phyloP scores from a whole-genome alignment of 2,888 invertebrate genomes.

The Agyllia agylla region DNA sequence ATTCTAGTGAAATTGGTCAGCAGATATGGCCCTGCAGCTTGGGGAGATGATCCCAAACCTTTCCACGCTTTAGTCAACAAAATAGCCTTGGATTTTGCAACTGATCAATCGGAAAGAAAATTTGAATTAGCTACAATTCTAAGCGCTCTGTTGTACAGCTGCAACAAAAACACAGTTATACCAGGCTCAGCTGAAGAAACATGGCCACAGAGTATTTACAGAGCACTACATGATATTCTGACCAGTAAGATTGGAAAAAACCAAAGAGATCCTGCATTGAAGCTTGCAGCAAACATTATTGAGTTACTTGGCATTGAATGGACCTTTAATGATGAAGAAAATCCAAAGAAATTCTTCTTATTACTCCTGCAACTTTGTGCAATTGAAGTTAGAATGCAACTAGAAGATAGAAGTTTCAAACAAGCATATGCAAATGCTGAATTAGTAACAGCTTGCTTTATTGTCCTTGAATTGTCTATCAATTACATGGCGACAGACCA shows the following conservation, averaged over 20 bases:
- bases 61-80: conserved; percentile 97
- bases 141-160: conserved; percentile 95
- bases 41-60: conserved; percentile 96
- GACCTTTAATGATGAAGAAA: conserved; percentile 96
- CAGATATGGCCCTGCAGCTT: conserved; percentile 94
- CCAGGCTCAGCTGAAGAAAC: conserved; percentile 94
- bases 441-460: conserved; percentile 97
- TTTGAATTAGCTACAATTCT: conserved; percentile 98
- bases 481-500: conserved; percentile 97
- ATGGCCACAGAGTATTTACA: conserved; percentile 97
- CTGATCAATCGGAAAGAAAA: conserved; percentile 98
- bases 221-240: conserved; percentile 97
- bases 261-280: conserved; percentile 98
- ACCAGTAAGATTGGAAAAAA: conserved; percentile 97
- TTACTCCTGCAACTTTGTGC: conserved; percentile 97
- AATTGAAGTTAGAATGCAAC: conserved; percentile 98
- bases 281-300: conserved; percentile 96
- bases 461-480: conserved; percentile 96
- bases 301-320: conserved; percentile 98
- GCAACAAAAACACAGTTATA: conserved; percentile 93
- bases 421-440: conserved; percentile 96
- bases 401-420: conserved; percentile 97
- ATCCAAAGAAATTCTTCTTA: conserved; percentile 97
- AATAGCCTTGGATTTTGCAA: conserved; percentile 97
- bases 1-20: conserved; percentile 96